Base-by-base conservation (phyloP, 1,140 invertebrate genomes). In the Bombus breviceps region DNA sequence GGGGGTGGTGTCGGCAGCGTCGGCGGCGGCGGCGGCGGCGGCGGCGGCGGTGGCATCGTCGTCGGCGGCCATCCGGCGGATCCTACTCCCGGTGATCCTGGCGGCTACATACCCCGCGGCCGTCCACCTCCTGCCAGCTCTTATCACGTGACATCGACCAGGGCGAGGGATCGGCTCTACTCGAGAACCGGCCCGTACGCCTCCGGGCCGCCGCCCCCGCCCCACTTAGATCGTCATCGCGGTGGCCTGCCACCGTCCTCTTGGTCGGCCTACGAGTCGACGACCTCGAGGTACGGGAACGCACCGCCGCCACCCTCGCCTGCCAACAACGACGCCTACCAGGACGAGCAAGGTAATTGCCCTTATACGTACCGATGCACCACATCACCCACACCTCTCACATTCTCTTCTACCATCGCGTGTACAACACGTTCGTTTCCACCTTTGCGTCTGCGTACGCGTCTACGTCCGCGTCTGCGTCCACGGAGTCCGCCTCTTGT, bases 141-240 rank as follows among this genome's bases (percentile, higher is more conserved):
- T 53, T 95, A 95, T 83, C 94, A 94, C 94, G 94, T 95, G 94
- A 95, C 94, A 92, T 94, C 94, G 82, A 92, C 92, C 83, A 94
- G 93, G 93, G 92, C 94, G 93, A 94, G 94, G 93, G 94, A 94
- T 92, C 93, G 94, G 93, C 93, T 94, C 28, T 95, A 94, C 66
- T 92, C 94, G 88, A 93, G 94, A 78, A 92, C 93, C 76, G 90
- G 91, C 84, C 92, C 94, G 73, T 95, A 94, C 68, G 90, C 91
- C 75, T 92, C 93, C 84, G 94, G 93, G 73, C 94, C 94, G 90
- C 94, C 94, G 88, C 94, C 94, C 91, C 93, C 93, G 91, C 93
- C 94, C 86, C 94, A 94, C 72, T 80, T 95, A 94, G 94, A 95
- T 73, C 94, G 94, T 86, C 94, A 95, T 90, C 93, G 94, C 66